Evolutionary conservation across 2,113 vertebrate species (phyloP).

Genomic region (Craseonycteris thonglongyai): DNA sequence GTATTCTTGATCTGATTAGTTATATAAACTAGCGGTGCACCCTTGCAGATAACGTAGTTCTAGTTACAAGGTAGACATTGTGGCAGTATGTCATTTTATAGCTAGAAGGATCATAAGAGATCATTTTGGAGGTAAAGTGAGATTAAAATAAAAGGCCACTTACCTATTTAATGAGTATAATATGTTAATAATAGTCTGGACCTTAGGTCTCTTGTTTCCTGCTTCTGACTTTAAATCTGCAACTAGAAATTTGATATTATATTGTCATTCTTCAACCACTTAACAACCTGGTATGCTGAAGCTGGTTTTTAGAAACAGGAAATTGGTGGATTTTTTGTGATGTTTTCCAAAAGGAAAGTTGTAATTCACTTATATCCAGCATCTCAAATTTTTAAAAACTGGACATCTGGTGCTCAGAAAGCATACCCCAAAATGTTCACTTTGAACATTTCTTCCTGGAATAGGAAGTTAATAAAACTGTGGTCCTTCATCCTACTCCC

Average conservation of each 20-base stretch:
- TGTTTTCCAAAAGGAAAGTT: conserved; percentile 47
- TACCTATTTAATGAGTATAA: not conserved
- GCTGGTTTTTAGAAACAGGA: conserved; percentile 35
- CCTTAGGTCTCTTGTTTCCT: not conserved
- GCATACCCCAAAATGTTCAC: conserved; percentile 16
- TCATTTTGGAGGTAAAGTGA: not conserved
- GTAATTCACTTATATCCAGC: not conserved
- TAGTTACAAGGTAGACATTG: not conserved
- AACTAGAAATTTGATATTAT: conserved; percentile 6
- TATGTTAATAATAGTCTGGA: not conserved
- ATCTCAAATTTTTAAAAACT: not conserved
- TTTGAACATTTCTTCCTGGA: conserved; percentile 58
- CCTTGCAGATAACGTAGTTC: not conserved
- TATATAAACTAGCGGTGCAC: not conserved
- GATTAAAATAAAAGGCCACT: conserved; percentile 17
- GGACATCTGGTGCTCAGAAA: conserved; percentile 52
- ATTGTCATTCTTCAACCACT: not conserved
- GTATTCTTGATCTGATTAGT: not conserved
- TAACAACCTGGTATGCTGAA: not conserved
- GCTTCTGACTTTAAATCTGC: not conserved
- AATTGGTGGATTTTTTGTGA: conserved; percentile 16
- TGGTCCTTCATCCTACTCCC: conserved; percentile 22
- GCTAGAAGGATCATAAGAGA: not conserved
- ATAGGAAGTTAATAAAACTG: conserved; percentile 56
- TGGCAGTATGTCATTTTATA: not conserved